Conservation (phyloP, 2,797 vertebrate species). For the Natrix natrix region DNA sequence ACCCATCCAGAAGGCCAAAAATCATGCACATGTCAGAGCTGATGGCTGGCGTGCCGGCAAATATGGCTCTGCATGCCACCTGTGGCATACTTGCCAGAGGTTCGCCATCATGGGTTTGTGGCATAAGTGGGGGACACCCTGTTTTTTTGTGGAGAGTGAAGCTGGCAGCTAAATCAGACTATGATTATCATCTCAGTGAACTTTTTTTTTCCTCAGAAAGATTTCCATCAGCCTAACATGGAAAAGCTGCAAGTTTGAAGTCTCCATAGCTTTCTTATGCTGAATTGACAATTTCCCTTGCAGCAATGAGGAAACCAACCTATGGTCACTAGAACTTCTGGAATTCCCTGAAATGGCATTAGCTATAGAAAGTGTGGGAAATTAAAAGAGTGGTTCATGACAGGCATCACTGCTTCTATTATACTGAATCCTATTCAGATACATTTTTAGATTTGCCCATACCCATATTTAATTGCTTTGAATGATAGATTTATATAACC, state of each 20-base stretch:
- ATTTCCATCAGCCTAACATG: not conserved
- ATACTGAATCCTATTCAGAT: not conserved
- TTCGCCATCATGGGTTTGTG: no score
- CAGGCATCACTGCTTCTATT: not conserved
- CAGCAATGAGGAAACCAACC: not conserved
- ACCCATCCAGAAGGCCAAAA: no score
- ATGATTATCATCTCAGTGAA: not conserved
- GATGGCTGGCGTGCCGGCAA: no score
- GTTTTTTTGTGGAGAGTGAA: not conserved
- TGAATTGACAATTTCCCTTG: not conserved
- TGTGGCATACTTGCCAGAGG: no score
- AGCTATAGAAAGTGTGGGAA: not conserved
- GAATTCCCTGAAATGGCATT: not conserved
- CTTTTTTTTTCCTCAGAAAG: not conserved
- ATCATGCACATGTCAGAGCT: no score
- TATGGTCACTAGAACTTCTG: not conserved
- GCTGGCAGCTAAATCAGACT: not conserved
- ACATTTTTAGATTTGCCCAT: not conserved
- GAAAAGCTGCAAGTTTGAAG: not conserved
- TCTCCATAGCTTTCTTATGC: not conserved
- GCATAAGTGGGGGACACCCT: no score
- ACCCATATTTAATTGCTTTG: not conserved
- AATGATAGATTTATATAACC: not conserved
- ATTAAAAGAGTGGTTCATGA: not conserved
- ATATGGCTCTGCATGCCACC: no score